These are phyloP conservation scores for Anseranas semipalmata DNA, from an alignment of 2,113 vertebrate species.

Conservation along the genomic window DNA sequence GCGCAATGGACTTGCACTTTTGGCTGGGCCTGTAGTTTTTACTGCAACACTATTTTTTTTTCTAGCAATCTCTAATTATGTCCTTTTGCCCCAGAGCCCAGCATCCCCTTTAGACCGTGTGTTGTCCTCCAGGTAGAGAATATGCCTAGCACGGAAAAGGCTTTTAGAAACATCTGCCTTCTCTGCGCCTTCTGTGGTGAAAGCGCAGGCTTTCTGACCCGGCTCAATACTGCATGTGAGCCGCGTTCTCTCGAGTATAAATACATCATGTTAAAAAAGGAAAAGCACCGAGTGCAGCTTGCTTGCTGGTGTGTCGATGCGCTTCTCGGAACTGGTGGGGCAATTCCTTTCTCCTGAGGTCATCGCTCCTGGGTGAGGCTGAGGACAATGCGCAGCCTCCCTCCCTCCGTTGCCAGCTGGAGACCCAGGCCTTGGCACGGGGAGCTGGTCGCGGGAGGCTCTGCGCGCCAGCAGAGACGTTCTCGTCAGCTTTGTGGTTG, in stretches of 20 bases:
- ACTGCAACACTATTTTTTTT: background rate
- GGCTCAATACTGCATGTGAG: background rate
- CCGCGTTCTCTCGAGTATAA: constrained; percentile 44
- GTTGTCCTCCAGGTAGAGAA: background rate
- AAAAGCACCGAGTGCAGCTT: background rate
- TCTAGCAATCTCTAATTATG: background rate
- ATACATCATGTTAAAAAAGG: constrained; percentile 32
- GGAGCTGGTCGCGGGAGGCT: background rate
- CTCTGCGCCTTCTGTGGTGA: background rate
- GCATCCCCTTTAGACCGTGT: background rate
- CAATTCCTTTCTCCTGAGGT: constrained; percentile 56
- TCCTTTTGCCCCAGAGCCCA: background rate
- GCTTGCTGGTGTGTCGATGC: background rate
- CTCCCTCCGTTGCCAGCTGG: background rate
- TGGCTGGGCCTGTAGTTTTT: background rate
- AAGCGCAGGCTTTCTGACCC: background rate
- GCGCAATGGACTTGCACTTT: background rate
- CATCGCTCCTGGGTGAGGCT: background rate
- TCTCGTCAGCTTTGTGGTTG: background rate
- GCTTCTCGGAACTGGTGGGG: constrained; percentile 54
- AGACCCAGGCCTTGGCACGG: background rate
- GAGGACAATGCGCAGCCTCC: background rate
- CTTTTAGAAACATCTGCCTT: background rate
- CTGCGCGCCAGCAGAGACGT: no score
- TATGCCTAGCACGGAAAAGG: background rate